These are phyloP conservation scores for Pollenia angustigena DNA, from an alignment of 2,888 invertebrate species.

Conservation along the genomic window DNA sequence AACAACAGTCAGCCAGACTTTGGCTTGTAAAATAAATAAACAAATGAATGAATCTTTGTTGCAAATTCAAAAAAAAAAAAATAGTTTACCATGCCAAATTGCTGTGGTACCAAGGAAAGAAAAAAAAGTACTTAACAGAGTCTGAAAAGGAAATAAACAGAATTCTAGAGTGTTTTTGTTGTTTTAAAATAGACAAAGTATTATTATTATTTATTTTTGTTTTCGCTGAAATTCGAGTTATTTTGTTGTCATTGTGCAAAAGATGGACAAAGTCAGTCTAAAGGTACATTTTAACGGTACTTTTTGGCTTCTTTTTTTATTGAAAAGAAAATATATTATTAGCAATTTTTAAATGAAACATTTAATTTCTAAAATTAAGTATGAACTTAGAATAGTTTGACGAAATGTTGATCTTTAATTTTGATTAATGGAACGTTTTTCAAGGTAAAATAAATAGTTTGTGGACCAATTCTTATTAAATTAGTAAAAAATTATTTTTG, in stretches of 20 bases:
- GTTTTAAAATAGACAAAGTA: conserved; percentile 50
- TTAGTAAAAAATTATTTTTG: too few relatives aligned
- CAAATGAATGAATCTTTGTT: conserved; percentile 57
- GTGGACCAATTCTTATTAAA: too few relatives aligned
- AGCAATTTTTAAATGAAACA: too few relatives aligned
- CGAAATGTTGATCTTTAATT: too few relatives aligned
- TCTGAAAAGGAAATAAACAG: conserved; percentile 63
- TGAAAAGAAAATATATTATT: too few relatives aligned
- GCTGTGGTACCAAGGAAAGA: conserved; percentile 17
- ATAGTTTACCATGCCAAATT: conserved; percentile 55
- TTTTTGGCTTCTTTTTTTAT: too few relatives aligned
- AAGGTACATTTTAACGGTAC: too few relatives aligned
- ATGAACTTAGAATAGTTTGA: too few relatives aligned
- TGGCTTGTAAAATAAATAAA: conserved; percentile 66
- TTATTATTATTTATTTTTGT: background rate
- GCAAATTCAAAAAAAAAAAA: conserved; percentile 35
- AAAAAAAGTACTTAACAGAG: conserved; percentile 14
- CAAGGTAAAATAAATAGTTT: too few relatives aligned
- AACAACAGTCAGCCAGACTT: conserved; percentile 50
- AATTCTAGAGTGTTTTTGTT: background rate
- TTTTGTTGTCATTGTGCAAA: background rate
- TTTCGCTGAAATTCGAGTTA: conserved; percentile 28
- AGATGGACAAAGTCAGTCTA: background rate
- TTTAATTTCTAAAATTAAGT: too few relatives aligned
- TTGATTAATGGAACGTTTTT: too few relatives aligned